Base-by-base conservation (phyloP, 2,797 vertebrate genomes). In the Esox masquinongy region DNA sequence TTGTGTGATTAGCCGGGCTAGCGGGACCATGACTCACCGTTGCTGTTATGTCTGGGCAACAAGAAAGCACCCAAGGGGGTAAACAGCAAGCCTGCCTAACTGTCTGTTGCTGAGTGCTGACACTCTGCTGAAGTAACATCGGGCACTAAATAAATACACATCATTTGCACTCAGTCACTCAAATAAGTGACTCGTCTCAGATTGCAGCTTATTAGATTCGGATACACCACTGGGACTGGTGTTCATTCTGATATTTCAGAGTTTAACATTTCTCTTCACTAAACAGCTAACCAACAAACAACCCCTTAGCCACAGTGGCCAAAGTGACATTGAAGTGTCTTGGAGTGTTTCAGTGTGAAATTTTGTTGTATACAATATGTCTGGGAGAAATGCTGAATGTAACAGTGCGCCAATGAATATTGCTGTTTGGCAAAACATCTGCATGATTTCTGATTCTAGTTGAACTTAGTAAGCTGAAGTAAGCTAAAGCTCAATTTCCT, bases 191-290 rank as follows among this genome's bases (percentile, higher is more conserved):
- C 72, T 16, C 82, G 1, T 70, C 82, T 89, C 85, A 81, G 81
- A 88, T 92, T 86, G 84, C 88, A 80, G 83, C 82, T 87, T 84
- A 87, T 26, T 51, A 47, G 6, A 70, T 26, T 92, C 87, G 80
- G 86, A 90, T 91, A 84, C 88, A 89, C 79, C 82, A 67, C 81
- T 68, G 84, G 22, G 1, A 73, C 71, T 74, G 87, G 84, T 73
- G 47, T 19, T 17, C 49, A 72, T 56, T 53, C 15, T 26, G 26
- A 31, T 71, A 50, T 56, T 31, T 51, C 26, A 31, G 26, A 19
- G 26, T 72, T 72, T 16, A 53, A 19, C 15, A 69, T 36, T 19
- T n/a, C 74, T 43, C 36, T 47, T 31, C 43, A 14, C 31, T 31
- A n/a, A 22, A 12, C 59, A 26, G n/a, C 56, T 8, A 47, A 66